Conservation (phyloP, 2,113 vertebrate genomes). For the Seriola dumerili region DNA sequence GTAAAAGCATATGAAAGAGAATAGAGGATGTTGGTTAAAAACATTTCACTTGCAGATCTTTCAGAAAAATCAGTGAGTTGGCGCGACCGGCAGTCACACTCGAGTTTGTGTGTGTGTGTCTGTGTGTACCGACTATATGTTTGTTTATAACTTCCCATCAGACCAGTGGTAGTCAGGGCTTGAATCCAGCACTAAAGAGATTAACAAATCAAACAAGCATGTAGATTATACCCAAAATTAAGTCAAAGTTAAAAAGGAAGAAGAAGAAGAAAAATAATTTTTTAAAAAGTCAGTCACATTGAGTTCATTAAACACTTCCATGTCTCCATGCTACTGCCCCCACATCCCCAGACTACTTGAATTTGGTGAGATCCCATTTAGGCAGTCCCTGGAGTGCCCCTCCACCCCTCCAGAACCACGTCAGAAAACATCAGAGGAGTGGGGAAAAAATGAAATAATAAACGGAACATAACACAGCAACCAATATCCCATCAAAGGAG, state of each 20-base stretch:
- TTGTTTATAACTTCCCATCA: neutral
- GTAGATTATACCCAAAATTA: neutral
- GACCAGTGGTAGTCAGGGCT: neutral
- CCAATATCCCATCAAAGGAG: conserved; percentile 82
- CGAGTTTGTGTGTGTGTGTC: conserved; percentile 2
- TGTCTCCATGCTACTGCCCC: conserved; percentile 26
- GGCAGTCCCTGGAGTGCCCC: conserved; percentile 53
- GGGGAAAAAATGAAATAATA: conserved; percentile 61
- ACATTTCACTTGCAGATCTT: neutral
- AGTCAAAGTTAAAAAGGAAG: neutral
- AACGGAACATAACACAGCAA: conserved; percentile 72
- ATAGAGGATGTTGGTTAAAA: conserved; percentile 3
- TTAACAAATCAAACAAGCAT: conserved; percentile 46
- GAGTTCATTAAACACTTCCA: conserved; percentile 47
- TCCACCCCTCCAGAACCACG: conserved; percentile 46
- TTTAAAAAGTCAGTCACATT: conserved; percentile 35
- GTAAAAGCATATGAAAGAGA: conserved; percentile 38
- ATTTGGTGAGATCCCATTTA: conserved; percentile 51
- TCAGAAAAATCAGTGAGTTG: neutral
- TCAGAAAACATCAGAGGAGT: conserved; percentile 70
- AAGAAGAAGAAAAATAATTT: neutral
- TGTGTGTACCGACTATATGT: neutral
- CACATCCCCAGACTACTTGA: conserved; percentile 40
- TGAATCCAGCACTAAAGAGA: conserved; percentile 33
- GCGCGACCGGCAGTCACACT: neutral